Conservation (phyloP, 2,797 vertebrate genomes). For the Catostomus latipinnis region DNA sequence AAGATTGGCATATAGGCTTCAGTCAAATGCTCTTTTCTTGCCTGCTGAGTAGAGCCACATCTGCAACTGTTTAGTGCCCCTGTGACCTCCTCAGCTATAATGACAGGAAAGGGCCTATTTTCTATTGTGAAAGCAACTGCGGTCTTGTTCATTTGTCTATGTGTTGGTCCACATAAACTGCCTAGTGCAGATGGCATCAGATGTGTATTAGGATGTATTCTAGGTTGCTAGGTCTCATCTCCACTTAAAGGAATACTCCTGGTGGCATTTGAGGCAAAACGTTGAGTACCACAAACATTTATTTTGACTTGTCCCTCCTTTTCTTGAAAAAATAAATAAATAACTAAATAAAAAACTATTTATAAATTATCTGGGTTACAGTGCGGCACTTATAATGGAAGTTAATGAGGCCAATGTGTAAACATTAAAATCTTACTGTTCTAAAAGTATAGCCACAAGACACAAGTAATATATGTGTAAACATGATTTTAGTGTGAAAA, state of each 20-base stretch:
- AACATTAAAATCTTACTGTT: too few species aligned
- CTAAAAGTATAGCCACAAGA: too few species aligned
- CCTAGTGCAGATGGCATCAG: slow-evolving; percentile 9
- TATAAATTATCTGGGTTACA: too few species aligned
- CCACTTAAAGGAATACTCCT: neutral
- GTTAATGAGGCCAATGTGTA: too few species aligned
- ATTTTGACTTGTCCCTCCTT: too few species aligned
- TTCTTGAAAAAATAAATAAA: too few species aligned
- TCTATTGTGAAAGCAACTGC: slow-evolving; percentile 28
- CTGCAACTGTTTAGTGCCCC: slow-evolving; percentile 60
- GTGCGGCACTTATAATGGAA: too few species aligned
- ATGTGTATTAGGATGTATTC: slow-evolving; percentile 1
- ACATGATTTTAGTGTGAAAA: too few species aligned
- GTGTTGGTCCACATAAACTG: slow-evolving; percentile 4
- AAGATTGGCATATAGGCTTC: slow-evolving; percentile 27
- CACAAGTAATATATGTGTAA: too few species aligned
- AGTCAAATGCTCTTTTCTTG: slow-evolving; percentile 43
- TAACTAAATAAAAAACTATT: too few species aligned
- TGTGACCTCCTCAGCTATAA: slow-evolving; percentile 28
- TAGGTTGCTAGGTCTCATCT: neutral
- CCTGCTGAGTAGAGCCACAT: slow-evolving; percentile 55
- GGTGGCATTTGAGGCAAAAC: too few species aligned
- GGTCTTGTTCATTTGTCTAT: slow-evolving; percentile 26
- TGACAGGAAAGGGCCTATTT: slow-evolving; percentile 45
- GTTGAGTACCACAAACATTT: too few species aligned